These are phyloP conservation scores for Drosophila putrida DNA, from an alignment of 2,888 invertebrate species.

Conservation along the genomic window DNA sequence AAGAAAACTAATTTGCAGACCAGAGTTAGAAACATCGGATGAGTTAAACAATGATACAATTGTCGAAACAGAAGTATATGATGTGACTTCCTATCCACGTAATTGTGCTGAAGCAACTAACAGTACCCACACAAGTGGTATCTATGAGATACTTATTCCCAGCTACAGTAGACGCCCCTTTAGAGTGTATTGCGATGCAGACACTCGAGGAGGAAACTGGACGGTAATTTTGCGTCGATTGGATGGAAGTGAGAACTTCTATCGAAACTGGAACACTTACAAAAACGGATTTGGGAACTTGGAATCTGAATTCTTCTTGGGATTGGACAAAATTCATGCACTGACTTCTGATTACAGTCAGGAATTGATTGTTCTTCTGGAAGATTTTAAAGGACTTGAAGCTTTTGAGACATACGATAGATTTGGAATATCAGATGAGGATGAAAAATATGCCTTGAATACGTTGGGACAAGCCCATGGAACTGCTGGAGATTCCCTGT, in stretches of 20 bases:
- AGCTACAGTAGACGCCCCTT: slow-evolving; percentile 4
- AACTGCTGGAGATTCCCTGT: neutral
- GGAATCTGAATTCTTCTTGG: slow-evolving; percentile 1
- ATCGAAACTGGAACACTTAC: neutral
- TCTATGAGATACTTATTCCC: slow-evolving; percentile 4
- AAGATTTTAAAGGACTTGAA: slow-evolving; percentile 8
- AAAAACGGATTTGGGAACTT: slow-evolving; percentile 9
- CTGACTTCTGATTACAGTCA: neutral
- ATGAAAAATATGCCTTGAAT: neutral
- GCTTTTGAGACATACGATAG: neutral
- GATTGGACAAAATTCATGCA: neutral
- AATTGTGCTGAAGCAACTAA: slow-evolving; percentile 7
- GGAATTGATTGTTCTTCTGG: slow-evolving; percentile 2
- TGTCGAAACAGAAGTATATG: too few relatives aligned
- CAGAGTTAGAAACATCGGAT: too few relatives aligned
- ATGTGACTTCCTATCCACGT: neutral
- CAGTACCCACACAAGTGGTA: neutral
- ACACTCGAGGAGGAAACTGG: neutral
- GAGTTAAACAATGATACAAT: too few relatives aligned
- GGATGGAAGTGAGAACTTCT: slow-evolving; percentile 13
- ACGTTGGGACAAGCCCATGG: slow-evolving; percentile 4
- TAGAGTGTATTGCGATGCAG: neutral
- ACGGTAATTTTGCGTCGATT: slow-evolving; percentile 2
- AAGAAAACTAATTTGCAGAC: too few relatives aligned
- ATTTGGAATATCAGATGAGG: neutral